These are phyloP conservation scores for Balaenoptera acutorostrata DNA, from an alignment of 2,113 vertebrate species.

Conservation along the genomic window DNA sequence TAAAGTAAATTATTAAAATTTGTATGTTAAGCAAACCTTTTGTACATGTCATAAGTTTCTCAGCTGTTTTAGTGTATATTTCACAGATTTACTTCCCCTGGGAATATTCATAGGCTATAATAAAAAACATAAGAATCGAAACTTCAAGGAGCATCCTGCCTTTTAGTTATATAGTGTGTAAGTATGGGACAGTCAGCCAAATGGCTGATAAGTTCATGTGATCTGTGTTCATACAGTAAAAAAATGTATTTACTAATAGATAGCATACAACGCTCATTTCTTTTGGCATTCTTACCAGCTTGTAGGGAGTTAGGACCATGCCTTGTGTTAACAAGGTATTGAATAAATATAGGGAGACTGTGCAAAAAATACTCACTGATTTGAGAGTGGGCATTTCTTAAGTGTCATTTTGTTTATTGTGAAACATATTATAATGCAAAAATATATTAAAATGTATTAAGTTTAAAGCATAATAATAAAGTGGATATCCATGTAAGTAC, in stretches of 20 bases:
- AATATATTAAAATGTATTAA: not conserved
- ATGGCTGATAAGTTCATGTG: not conserved
- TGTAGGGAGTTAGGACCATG: not conserved
- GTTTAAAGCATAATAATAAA: not conserved
- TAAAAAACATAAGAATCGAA: not conserved
- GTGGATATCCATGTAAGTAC: not conserved
- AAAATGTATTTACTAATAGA: not conserved
- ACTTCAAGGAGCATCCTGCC: not conserved
- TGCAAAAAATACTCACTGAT: not conserved
- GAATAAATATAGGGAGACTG: not conserved
- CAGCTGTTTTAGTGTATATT: not conserved
- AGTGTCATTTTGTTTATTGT: not conserved
- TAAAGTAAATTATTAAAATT: not conserved
- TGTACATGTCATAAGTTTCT: not conserved
- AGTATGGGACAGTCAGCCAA: not conserved
- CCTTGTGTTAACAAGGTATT: not conserved
- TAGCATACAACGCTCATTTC: not conserved
- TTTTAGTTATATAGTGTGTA: not conserved
- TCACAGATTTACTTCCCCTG: not conserved
- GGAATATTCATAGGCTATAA: not conserved
- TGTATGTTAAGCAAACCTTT: not conserved
- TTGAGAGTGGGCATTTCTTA: not conserved
- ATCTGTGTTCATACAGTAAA: not conserved
- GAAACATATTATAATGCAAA: not conserved
- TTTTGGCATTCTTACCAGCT: not conserved